Percentiles rank a stretch among this genome's conserved stretches.
Evolutionary conservation across 2,888 invertebrate species (phyloP).

Genomic region (Chaetogeoica ovagalla): DNA sequence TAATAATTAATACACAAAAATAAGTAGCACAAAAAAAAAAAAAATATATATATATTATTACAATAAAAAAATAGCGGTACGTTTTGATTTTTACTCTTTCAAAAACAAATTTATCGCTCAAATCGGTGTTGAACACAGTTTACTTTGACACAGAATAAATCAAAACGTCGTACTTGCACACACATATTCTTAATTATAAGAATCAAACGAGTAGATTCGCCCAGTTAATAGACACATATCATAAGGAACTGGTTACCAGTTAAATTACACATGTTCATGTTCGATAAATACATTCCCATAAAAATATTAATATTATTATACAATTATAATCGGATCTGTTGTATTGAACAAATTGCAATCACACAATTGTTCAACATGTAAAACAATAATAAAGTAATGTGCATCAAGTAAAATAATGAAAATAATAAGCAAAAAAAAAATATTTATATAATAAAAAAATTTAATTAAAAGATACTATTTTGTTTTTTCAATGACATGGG

Average conservation of each 20-base stretch:
- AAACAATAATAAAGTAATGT: conserved; percentile 38
- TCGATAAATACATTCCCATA: conserved; percentile 21
- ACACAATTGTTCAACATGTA: conserved; percentile 24
- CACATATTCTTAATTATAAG: conserved; percentile 44
- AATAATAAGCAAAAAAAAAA: background rate
- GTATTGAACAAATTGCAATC: background rate
- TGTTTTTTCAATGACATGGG: background rate
- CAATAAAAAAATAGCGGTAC: conserved; percentile 37
- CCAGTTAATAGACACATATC: conserved; percentile 34
- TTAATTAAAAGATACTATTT: conserved; percentile 16
- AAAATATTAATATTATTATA: conserved; percentile 40
- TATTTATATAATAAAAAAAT: conserved; percentile 13
- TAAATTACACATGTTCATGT: conserved; percentile 38
- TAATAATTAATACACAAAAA: conserved; percentile 33
- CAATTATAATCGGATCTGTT: conserved; percentile 28
- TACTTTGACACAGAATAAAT: background rate
- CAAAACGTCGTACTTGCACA: background rate
- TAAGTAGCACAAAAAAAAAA: conserved; percentile 48
- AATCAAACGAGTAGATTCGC: conserved; percentile 37
- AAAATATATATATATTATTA: conserved; percentile 26
- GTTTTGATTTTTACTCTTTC: conserved; percentile 40
- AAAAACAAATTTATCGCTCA: conserved; percentile 34
- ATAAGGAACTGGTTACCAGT: conserved; percentile 52
- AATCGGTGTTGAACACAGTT: background rate
- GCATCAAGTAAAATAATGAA: conserved; percentile 40